These are phyloP conservation scores for Myotis yumanensis DNA, from an alignment of 2,113 vertebrate genomes.

Conservation along the genomic window DNA sequence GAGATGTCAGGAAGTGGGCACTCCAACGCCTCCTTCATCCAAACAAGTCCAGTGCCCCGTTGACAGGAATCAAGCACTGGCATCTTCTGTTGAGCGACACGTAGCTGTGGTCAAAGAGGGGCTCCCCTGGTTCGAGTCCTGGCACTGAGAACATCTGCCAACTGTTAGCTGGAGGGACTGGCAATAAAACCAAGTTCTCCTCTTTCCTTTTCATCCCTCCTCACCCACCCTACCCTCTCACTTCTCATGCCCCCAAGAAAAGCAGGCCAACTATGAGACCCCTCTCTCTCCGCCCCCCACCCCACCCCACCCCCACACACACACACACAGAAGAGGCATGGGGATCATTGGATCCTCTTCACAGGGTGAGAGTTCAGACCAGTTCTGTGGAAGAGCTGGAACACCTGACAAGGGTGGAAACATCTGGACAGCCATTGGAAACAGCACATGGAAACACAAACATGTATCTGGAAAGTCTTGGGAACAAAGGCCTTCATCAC, in stretches of 20 bases:
- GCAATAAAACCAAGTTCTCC: neutral
- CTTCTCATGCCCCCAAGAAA: neutral
- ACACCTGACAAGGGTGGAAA: conserved; percentile 66
- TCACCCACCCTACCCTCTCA: neutral
- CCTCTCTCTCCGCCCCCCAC: neutral
- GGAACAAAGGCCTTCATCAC: neutral
- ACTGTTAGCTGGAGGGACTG: neutral
- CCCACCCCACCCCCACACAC: neutral
- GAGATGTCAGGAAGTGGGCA: neutral
- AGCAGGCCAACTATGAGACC: neutral
- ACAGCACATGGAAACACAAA: neutral
- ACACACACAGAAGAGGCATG: neutral
- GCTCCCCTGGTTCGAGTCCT: neutral
- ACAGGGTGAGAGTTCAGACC: neutral
- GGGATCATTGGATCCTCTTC: neutral
- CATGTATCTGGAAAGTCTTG: neutral
- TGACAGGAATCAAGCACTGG: neutral
- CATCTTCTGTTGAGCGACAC: neutral
- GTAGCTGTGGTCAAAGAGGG: neutral
- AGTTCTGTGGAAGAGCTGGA: neutral
- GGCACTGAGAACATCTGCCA: neutral
- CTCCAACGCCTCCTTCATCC: neutral
- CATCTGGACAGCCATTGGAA: conserved; percentile 59
- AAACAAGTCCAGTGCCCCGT: neutral
- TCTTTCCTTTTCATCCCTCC: neutral